Evolutionary conservation across 2,797 vertebrate genomes (phyloP), one percentile per base, ranked within the genome.

Genomic region (Ataeniobius toweri): DNA sequence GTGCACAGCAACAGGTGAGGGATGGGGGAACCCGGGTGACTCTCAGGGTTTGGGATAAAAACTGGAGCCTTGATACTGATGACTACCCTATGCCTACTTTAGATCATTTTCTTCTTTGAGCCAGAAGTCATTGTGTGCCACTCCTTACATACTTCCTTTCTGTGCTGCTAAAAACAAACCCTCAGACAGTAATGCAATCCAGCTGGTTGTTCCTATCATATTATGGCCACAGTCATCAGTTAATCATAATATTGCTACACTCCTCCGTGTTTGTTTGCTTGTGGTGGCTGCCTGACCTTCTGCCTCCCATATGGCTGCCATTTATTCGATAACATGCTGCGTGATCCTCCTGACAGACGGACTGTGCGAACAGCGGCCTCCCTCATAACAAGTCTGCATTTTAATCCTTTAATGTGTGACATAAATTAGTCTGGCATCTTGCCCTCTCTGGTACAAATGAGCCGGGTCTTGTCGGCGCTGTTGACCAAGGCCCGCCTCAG

Each of bases 401-500:
- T 91, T 86, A 93, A 92, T 92, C 84, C 88, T 83, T 86, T 90
- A 90, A 89, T 86, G 86, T 86, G 88, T 41, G 36, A 58, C 77
- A 77, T 81, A 83, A 93, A 91, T 87, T 88, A 88, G 88, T 88
- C 89, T 86, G 85, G 76, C 83, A 76, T 83, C 74, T 86, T 80
- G 71, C 67, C 80, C 75, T 61, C 85, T 85, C 59, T 36, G 55
- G 77, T 81, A 48, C 77, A 78, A 89, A 86, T 73, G 78, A 85
- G 79, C 63, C 36, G 73, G 12, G 1, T 69, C 51, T 75, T 79
- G 88, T 84, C 73, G 73, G 73, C 20, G 2, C 55, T 58, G 76
- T 81, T 84, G 88, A 88, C 88, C 89, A 88, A 74, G 81, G 50
- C 73, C 36, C 76, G 78, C 6, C 3, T 83, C 61, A 14, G 83